Conservation (phyloP, 2,797 vertebrate genomes). For the Streptopelia turtur region DNA sequence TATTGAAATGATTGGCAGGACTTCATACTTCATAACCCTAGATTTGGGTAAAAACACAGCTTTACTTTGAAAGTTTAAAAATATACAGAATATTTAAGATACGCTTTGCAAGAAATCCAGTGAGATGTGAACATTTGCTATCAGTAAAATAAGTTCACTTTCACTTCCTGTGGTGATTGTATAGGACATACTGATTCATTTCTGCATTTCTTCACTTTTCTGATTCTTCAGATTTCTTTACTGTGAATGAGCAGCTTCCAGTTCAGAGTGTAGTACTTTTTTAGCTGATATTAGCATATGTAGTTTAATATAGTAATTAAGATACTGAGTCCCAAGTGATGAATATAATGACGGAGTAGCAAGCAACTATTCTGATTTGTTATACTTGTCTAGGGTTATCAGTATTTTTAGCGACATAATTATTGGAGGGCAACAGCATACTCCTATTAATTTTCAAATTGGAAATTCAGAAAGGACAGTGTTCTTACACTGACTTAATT, state of each 20-base stretch:
- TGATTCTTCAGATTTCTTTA: neutral
- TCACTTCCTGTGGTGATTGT: neutral
- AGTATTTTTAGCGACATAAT: neutral
- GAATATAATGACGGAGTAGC: neutral
- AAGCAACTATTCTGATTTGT: neutral
- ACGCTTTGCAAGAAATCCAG: neutral
- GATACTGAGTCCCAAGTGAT: neutral
- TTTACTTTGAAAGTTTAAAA: neutral
- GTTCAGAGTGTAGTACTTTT: neutral
- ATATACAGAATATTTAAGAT: neutral
- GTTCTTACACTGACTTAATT: neutral
- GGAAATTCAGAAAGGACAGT: neutral
- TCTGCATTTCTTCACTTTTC: neutral
- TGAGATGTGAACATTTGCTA: neutral
- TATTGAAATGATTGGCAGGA: neutral
- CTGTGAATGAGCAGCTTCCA: neutral
- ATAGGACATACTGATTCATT: neutral
- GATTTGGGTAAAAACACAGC: neutral
- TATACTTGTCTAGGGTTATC: neutral
- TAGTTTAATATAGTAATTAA: neutral
- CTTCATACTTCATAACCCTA: neutral
- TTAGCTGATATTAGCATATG: neutral
- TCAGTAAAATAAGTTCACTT: neutral
- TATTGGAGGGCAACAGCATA: neutral
- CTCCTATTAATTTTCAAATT: neutral